Evolutionary conservation across 1,140 invertebrate genomes (phyloP), one percentile per base, ranked within the genome.

Genomic region (Steinernema khuongi): DNA sequence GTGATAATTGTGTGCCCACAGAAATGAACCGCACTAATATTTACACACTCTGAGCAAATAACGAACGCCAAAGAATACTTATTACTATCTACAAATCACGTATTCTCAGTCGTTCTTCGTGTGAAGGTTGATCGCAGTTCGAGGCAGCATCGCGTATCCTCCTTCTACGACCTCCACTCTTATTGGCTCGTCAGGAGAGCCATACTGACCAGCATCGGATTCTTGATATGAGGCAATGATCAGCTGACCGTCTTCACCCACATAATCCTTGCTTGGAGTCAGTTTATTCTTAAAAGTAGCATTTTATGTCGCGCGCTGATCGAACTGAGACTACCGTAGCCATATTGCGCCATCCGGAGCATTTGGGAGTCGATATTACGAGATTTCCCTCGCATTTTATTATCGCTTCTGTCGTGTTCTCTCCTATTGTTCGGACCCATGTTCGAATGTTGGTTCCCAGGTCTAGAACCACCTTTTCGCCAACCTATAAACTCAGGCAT

Each of bases 181-280:
- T 41, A 60, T 60, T 4, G 50, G 50, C 50, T 60, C 50, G 26
- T 60, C 50, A 7, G 50, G 50, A 60, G 50, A 60, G 11, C 50
- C 50, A 22, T 60, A 60, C 22, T 60, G 50, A 22, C 50, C 50
- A 4, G 50, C 50, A 22, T 60, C 50, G 2, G 50, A 14, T 4
- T 11, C 11, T 22, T 60, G 50, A 22, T 60, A 60, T 14, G 7
- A 14, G 14, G 22, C 50, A 26, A 60, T 60, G 14, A 60, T 22
- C 11, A 60, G 19, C 7, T 60, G 7, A n/a, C 50, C 50, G 50
- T 60, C 50, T 60, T 60, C 22, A 22, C 26, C 19, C 11, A 60
- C 50, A 22, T 60, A 60, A 26, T 11, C 22, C 19, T 60, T 60
- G 11, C 11, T 60, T 4, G 50, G 50, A 22, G 50, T 60, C 11